Evolutionary conservation across 2,888 invertebrate genomes (phyloP).

Genomic region (Sarcophaga subvicina): DNA sequence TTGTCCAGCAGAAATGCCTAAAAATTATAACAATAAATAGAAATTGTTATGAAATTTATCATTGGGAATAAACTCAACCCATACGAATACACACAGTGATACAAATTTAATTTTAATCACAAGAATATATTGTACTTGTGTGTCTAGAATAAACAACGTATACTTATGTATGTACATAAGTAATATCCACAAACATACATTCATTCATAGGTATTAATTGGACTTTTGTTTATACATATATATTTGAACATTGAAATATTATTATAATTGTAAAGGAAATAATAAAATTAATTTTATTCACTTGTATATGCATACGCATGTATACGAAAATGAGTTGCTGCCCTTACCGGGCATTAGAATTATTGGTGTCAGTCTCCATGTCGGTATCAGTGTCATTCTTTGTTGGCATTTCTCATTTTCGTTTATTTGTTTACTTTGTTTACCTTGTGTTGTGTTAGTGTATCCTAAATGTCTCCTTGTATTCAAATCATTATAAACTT

Average conservation of each 20-base stretch:
- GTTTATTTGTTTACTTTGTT: too few species aligned
- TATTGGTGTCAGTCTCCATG: background rate
- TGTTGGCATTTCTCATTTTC: constrained; percentile 2
- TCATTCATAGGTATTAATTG: constrained; percentile 4
- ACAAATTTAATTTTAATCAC: constrained; percentile 1
- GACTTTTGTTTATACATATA: background rate
- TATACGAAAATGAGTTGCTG: too few species aligned
- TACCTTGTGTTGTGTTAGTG: background rate
- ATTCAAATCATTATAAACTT: constrained; percentile 10
- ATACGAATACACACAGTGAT: background rate
- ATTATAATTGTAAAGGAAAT: constrained; percentile 29
- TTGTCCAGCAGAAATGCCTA: too few species aligned
- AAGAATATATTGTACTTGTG: background rate
- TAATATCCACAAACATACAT: background rate
- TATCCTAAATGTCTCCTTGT: constrained; percentile 6
- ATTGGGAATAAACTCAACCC: background rate
- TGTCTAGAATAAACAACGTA: background rate
- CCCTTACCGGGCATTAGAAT: too few species aligned
- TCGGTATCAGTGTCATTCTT: background rate
- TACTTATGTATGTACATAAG: background rate
- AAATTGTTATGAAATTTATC: constrained; percentile 50
- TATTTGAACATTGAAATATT: background rate
- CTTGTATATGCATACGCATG: background rate
- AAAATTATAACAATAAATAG: constrained; percentile 34
- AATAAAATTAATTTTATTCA: background rate